Percentiles rank a stretch among this genome's conserved stretches.
These are phyloP conservation scores for Aeoliscus strigatus DNA, from an alignment of 2,797 vertebrate species.

Conservation along the genomic window DNA sequence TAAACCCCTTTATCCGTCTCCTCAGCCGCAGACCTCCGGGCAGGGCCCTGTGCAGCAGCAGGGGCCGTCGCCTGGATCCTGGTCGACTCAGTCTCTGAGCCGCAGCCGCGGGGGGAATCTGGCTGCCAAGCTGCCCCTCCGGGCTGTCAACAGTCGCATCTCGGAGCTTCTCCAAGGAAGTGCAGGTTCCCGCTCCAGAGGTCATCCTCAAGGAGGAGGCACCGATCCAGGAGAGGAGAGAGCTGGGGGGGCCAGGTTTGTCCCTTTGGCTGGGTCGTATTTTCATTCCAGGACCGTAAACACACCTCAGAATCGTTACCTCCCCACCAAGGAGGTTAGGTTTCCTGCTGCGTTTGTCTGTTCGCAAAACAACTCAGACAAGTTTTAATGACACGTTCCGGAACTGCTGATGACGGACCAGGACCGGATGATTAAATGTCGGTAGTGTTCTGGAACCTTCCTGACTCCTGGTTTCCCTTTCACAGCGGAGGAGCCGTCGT, in stretches of 20 bases:
- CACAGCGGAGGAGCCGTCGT: constrained; percentile 63
- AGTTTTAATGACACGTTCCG: too few species aligned
- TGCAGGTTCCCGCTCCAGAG: constrained; percentile 61
- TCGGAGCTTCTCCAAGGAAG: constrained; percentile 92
- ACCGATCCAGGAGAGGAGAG: constrained; percentile 67
- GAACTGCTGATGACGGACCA: too few species aligned
- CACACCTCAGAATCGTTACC: too few species aligned
- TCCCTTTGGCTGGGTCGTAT: not conserved
- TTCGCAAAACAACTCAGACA: too few species aligned
- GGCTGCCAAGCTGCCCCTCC: constrained; percentile 86
- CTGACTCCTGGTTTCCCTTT: too few species aligned
- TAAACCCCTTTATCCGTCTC: constrained; percentile 11
- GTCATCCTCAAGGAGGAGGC: constrained; percentile 72
- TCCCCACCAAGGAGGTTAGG: too few species aligned
- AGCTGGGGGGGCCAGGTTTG: constrained; percentile 43
- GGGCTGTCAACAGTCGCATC: constrained; percentile 91
- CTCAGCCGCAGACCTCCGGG: constrained; percentile 49
- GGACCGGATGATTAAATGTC: too few species aligned
- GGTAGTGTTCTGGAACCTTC: too few species aligned
- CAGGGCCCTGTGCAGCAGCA: constrained; percentile 53
- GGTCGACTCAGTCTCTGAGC: constrained; percentile 96
- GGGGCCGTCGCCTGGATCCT: constrained; percentile 68
- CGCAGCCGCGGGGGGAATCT: constrained; percentile 83
- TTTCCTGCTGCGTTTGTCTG: too few species aligned
- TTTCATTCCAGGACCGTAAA: too few species aligned